A percentile compares a stretch with the other conserved stretches of the same genome.
Conservation (phyloP, 2,113 vertebrate genomes). For the Atlantisia rogersi region DNA sequence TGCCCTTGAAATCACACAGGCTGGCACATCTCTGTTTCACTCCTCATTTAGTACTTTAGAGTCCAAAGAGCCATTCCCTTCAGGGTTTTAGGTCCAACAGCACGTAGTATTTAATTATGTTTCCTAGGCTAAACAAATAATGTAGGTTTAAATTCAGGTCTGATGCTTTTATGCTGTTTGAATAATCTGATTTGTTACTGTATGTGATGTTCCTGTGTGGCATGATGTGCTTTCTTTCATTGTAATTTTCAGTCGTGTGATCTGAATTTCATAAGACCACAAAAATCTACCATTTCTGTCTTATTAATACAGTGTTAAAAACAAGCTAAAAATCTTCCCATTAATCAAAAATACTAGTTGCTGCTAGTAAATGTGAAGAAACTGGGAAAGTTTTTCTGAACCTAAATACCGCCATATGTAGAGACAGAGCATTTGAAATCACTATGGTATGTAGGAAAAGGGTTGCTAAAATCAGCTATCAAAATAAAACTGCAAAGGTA, state of each 20-base stretch:
- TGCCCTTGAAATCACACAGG: background rate
- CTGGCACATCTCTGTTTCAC: background rate
- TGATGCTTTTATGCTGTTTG: background rate
- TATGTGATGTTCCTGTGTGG: background rate
- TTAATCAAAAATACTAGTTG: slow-evolving; percentile 19
- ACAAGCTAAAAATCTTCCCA: background rate
- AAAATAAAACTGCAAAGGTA: background rate
- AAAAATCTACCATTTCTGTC: background rate
- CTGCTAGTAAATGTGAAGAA: background rate
- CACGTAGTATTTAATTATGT: background rate
- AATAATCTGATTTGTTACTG: slow-evolving; percentile 1
- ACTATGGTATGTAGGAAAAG: background rate
- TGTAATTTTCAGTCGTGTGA: background rate
- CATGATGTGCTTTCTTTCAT: background rate
- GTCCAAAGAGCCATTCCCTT: background rate
- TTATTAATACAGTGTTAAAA: background rate
- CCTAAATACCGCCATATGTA: background rate
- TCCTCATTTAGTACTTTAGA: background rate
- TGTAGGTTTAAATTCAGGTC: background rate
- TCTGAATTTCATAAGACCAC: background rate
- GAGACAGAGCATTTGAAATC: background rate
- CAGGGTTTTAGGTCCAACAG: background rate
- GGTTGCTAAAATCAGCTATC: background rate
- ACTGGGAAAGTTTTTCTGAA: background rate
- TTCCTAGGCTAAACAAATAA: background rate